phyloP scores from a whole-genome alignment of 2,113 vertebrate species.

The Girardinichthys multiradiatus region DNA sequence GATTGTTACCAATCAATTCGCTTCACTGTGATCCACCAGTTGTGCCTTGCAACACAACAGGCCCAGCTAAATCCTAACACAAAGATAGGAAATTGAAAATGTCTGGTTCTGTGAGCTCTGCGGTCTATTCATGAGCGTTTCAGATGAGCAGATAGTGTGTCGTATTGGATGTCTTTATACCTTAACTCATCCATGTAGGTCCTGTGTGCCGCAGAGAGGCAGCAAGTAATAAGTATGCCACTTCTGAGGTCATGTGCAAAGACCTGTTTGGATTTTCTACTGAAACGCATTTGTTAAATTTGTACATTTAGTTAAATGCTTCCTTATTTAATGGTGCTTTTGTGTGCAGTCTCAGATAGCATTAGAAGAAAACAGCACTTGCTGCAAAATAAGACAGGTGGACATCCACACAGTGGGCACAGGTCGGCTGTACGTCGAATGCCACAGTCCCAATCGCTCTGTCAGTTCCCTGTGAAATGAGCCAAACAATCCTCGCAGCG shows the following conservation, averaged over 20 bases:
- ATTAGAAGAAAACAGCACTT: too few relatives aligned
- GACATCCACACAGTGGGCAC: too few relatives aligned
- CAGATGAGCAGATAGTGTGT: conserved; percentile 61
- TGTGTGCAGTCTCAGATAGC: too few relatives aligned
- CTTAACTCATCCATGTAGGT: conserved; percentile 35
- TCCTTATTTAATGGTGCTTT: not conserved
- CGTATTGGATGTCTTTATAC: conserved; percentile 52
- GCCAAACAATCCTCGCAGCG: too few relatives aligned
- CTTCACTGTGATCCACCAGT: conserved; percentile 40
- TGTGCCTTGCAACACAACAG: conserved; percentile 18
- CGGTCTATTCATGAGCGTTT: conserved; percentile 56
- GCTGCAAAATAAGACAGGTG: too few relatives aligned
- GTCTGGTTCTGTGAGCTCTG: conserved; percentile 37
- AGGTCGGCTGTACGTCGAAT: too few relatives aligned
- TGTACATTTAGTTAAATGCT: too few relatives aligned
- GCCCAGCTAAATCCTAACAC: conserved; percentile 38
- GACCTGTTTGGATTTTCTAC: not conserved
- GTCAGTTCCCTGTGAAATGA: too few relatives aligned
- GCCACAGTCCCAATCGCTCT: too few relatives aligned
- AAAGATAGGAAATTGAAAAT: conserved; percentile 45
- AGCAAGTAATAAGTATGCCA: not conserved
- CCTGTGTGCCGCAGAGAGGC: conserved; percentile 28
- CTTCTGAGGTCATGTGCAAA: not conserved
- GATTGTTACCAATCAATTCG: conserved; percentile 54
- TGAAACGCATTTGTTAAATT: too few relatives aligned